These are phyloP conservation scores for Amphiprion percula DNA, from an alignment of 2,113 vertebrate species.

Conservation along the genomic window DNA sequence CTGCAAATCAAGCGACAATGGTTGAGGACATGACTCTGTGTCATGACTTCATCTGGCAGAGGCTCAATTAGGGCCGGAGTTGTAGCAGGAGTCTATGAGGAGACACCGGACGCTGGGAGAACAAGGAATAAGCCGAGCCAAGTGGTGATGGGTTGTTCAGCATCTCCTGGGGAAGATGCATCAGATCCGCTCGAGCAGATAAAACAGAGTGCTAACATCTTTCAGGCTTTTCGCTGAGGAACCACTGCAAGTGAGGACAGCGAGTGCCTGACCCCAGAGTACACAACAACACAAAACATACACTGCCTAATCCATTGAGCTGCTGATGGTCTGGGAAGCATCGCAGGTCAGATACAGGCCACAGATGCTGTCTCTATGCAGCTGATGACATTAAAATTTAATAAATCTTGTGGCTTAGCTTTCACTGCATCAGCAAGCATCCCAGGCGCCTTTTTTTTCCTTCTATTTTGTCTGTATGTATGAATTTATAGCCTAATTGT, in stretches of 20 bases:
- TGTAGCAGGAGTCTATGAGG: conserved; percentile 45
- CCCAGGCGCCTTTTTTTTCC: neutral
- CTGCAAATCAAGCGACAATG: conserved; percentile 74
- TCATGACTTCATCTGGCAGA: conserved; percentile 71
- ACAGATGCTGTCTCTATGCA: conserved; percentile 20
- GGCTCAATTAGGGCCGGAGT: conserved; percentile 68
- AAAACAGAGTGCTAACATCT: conserved; percentile 55
- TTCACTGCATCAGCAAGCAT: conserved; percentile 27
- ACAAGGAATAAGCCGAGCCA: conserved; percentile 8
- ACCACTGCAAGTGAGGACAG: conserved; percentile 32
- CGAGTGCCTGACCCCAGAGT: conserved; percentile 23
- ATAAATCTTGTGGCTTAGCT: conserved; percentile 43
- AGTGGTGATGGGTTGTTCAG: conserved; percentile 38
- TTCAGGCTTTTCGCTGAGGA: conserved; percentile 44
- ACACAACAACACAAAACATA: conserved; percentile 38
- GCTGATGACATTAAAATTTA: conserved; percentile 27
- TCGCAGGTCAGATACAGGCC: conserved; percentile 50
- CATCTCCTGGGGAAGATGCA: conserved; percentile 48
- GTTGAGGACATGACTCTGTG: conserved; percentile 53
- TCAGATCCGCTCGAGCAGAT: conserved; percentile 48
- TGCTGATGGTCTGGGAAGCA: conserved; percentile 7
- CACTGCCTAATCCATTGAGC: conserved; percentile 22
- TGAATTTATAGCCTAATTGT: conserved; percentile 18
- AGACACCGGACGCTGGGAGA: conserved; percentile 23
- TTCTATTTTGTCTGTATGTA: neutral